Evolutionary conservation across 2,888 invertebrate genomes (phyloP).

Genomic region (Zootermopsis nevadensis): DNA sequence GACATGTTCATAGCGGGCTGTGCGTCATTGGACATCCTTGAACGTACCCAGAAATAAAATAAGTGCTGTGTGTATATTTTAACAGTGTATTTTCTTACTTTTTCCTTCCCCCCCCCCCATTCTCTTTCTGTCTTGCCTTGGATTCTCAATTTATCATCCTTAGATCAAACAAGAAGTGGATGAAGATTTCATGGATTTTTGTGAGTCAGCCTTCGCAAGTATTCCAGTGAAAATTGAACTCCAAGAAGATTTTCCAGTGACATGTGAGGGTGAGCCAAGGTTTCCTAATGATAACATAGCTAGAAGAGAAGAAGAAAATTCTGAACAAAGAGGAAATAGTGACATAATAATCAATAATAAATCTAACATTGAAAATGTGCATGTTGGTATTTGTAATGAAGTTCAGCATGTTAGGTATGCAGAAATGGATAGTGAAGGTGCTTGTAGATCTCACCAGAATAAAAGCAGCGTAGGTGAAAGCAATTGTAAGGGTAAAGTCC

Average conservation of each 20-base stretch:
- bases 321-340: neutral
- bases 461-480: too few species aligned
- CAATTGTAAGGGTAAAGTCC: neutral
- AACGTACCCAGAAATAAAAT: conserved; percentile 1
- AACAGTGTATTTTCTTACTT: conserved; percentile 1
- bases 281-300: neutral
- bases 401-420: too few species aligned
- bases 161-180: neutral
- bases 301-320: neutral
- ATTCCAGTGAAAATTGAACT: conserved; percentile 33
- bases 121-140: neutral
- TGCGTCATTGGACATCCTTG: neutral
- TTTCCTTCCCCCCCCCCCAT: neutral
- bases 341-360: too few species aligned
- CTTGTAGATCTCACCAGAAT: too few species aligned
- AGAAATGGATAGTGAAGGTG: too few species aligned
- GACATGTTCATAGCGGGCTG: too few species aligned
- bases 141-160: neutral
- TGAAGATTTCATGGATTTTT: neutral
- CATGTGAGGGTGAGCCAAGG: neutral
- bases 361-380: too few species aligned
- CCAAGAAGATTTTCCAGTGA: neutral
- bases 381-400: too few species aligned
- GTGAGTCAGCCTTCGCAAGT: neutral
- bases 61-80: neutral